These are phyloP conservation scores for Sphaerophoria taeniata DNA, from an alignment of 2,888 invertebrate genomes.

Conservation along the genomic window DNA sequence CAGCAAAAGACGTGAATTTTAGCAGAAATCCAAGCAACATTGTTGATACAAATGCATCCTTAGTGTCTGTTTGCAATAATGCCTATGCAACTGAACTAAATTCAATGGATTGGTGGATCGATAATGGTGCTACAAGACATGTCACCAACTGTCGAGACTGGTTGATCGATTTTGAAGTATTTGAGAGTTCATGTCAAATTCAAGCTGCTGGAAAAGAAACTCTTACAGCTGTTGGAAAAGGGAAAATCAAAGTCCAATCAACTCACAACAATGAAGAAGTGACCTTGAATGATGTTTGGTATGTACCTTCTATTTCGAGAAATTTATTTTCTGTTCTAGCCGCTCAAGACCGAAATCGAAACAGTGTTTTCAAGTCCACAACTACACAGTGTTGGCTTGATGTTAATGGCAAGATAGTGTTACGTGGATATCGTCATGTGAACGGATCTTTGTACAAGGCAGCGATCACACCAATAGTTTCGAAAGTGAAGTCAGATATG, in stretches of 20 bases:
- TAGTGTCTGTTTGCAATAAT: not conserved
- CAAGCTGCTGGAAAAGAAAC: no score
- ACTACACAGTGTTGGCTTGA: not conserved
- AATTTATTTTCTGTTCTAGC: constrained; percentile 4
- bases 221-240: not conserved
- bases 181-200: not conserved
- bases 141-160: not conserved
- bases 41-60: not conserved
- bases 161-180: not conserved
- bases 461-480: not conserved
- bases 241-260: constrained; percentile 1
- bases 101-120: no score
- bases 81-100: not conserved
- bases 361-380: not conserved
- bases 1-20: no score
- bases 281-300: no score
- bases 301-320: not conserved
- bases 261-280: no score
- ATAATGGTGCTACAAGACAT: no score
- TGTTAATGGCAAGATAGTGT: not conserved
- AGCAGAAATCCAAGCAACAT: not conserved
- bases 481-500: not conserved
- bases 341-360: not conserved
- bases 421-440: constrained; percentile 3
- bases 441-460: constrained; percentile 6